Conservation (phyloP, 2,797 vertebrate genomes). For the Hydrophis major region DNA sequence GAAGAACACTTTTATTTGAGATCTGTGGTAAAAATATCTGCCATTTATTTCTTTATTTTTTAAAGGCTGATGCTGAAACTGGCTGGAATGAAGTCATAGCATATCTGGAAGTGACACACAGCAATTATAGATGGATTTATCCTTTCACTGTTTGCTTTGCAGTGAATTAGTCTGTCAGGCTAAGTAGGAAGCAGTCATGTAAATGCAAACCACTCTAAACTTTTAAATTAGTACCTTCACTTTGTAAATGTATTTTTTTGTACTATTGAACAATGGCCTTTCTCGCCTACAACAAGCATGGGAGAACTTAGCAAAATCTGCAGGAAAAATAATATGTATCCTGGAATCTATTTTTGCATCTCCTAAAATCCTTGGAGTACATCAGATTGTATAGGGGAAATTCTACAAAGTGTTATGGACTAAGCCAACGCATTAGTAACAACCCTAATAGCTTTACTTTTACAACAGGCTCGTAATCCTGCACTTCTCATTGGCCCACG, state of each 20-base stretch:
- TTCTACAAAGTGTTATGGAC: neutral
- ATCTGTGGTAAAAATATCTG: neutral
- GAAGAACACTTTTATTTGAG: neutral
- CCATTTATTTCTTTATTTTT: neutral
- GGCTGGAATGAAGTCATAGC: neutral
- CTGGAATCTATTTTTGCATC: neutral
- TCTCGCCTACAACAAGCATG: neutral
- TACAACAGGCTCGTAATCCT: too few relatives aligned
- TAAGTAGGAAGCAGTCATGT: neutral
- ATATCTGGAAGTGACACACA: neutral
- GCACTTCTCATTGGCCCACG: too few relatives aligned
- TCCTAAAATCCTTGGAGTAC: neutral
- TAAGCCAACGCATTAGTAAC: too few relatives aligned
- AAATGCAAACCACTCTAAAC: neutral
- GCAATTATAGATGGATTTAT: neutral
- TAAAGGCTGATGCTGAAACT: neutral
- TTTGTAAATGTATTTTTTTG: neutral
- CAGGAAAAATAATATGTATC: neutral
- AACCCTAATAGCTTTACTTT: too few relatives aligned
- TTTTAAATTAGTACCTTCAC: neutral
- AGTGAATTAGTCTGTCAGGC: neutral
- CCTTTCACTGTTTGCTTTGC: neutral
- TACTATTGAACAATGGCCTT: neutral
- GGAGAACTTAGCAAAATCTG: neutral
- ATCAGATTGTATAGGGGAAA: neutral